Evolutionary conservation across 2,797 vertebrate species (phyloP), one percentile per base, ranked within the genome.

Genomic region (Hephaestus fuliginosus): DNA sequence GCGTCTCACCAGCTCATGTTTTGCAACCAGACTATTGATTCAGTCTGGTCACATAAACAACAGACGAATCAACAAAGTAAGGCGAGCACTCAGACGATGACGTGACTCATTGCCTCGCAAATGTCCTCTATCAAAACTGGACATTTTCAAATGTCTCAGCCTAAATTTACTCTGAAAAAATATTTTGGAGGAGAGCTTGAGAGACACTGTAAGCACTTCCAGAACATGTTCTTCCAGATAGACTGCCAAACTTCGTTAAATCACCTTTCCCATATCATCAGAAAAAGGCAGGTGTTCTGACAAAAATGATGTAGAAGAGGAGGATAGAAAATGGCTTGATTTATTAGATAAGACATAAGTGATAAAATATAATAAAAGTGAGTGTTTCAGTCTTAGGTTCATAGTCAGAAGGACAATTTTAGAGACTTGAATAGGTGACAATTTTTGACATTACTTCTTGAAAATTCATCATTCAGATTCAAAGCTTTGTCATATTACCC

Each of bases 1-100:
- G 25, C 72, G 11, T 52, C 49, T 53, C 70, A 46, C 33, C 62
- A 62, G 79, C 70, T 80, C 74, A 60, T 44, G 63, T 76, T 77
- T 72, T 68, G 8, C 63, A 1, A 60, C 43, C 74, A 74, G 61
- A 69, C 52, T 68, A 73, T 82, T 44, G 33, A 70, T 43, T 74
- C 64, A 51, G 43, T 25, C 65, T 51, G 65, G 48, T 39, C 46
- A n/a, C 30, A 70, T 33, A 61, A 65, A 60, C 14, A 76, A 62
- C 51, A 56, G 55, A 65, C 49, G 22, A 48, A 69, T 67, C 57
- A 57, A 13, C 11, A 2, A 36, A 44, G 36, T 5, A 72, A 53
- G 14, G 62, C 0, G 14, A 57, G 33, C 2, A 39, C 36, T 43
- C 17, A 9, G 48, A 70, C 25, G 55, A 77, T 58, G 48, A 64